These are phyloP conservation scores for Brachylomia viminalis DNA, from an alignment of 2,888 invertebrate species.

Conservation along the genomic window DNA sequence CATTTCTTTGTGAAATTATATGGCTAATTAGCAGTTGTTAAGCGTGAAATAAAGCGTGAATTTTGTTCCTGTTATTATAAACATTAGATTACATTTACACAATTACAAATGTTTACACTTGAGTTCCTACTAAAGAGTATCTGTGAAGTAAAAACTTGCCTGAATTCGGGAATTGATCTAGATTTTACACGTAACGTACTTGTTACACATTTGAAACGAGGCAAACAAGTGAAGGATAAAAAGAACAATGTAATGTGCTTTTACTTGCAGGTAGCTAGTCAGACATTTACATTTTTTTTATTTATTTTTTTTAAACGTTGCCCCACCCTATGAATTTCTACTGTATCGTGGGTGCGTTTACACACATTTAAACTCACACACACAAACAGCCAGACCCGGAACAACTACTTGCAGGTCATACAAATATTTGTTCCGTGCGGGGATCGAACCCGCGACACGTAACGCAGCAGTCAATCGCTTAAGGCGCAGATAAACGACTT, in stretches of 20 bases:
- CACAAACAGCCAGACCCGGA: too few species aligned
- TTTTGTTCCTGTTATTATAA: constrained; percentile 29
- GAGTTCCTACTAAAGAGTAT: background rate
- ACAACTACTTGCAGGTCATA: too few species aligned
- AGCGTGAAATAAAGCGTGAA: constrained; percentile 18
- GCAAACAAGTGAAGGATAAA: background rate
- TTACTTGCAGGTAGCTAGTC: too few species aligned
- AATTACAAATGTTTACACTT: background rate
- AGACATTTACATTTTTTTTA: background rate
- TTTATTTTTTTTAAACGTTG: too few species aligned
- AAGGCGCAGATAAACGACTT: too few species aligned
- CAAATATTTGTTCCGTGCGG: too few species aligned
- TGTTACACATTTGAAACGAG: background rate
- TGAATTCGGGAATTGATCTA: background rate
- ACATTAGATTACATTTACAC: background rate
- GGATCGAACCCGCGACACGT: too few species aligned
- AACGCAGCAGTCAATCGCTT: too few species aligned
- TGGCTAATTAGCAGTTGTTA: constrained; percentile 23
- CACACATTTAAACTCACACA: too few species aligned
- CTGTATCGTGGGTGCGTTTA: too few species aligned
- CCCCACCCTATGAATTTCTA: too few species aligned
- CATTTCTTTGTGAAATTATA: constrained; percentile 30
- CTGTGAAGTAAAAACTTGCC: background rate
- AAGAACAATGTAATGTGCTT: too few species aligned
- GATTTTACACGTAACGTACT: background rate